Base-by-base conservation (phyloP, 2,797 vertebrate genomes). In the Anabacerthia variegaticeps region DNA sequence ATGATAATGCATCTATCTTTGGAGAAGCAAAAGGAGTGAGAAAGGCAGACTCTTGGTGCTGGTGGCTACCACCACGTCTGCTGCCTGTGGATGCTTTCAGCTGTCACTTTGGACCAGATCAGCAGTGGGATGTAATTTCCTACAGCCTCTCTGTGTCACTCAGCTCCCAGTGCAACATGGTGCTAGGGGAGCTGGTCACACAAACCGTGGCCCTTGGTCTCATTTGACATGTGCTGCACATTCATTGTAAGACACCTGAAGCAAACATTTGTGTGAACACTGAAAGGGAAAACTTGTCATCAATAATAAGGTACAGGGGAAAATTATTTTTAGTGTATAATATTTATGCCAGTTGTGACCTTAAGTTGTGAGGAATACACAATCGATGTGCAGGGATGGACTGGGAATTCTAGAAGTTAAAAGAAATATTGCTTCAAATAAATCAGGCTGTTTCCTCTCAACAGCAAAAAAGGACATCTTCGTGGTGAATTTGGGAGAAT, bases 111-210 rank as follows among this genome's bases (percentile, higher is more conserved):
- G 1, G 74, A 10, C 24, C 58, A 12, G 71, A 16, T 32, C 36
- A 59, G 39, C 67, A 58, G 21, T 0, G 5, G 21, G 19, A 6
- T 23, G 23, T 17, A 32, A 51, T 37, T 68, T 75, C 49, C 49
- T 72, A 22, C 22, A 59, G 32, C 21, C 13, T 37, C 15, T 7
- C 23, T 32, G 43, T 66, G 58, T n/a, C 16, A 6, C 51, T 52
- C 22, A 10, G 54, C 39, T 63, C n/a, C 78, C 32, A 9, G 14
- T 30, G 49, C 46, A 43, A 8, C 8, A 2, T 2, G 34, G 26
- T 44, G 12, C 6, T 13, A 2, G 20, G 24, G 28, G 3, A 32
- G 9, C 14, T 3, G 5, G 5, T 32, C 28, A 21, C 3, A 5
- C 39, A 56, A 63, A 32, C 32, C 14, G 3, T 41, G 65, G 14